These are phyloP conservation scores for Halcyon malimbica DNA, from an alignment of 2,113 vertebrate genomes.

Conservation along the genomic window DNA sequence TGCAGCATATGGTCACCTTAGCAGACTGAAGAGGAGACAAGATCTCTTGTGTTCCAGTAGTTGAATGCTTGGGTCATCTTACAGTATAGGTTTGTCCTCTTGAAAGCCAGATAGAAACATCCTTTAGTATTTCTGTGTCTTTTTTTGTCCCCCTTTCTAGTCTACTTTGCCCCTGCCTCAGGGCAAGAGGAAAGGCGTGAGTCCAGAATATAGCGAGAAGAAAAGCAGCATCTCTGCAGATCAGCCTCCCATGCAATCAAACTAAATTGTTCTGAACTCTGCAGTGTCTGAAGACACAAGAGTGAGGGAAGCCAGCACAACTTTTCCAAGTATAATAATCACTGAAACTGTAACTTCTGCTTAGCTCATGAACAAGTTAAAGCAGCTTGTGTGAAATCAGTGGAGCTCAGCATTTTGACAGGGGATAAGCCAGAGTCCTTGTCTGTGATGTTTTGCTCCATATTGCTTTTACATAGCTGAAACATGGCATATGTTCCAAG, in stretches of 20 bases:
- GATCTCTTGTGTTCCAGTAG: not conserved
- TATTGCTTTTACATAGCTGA: not conserved
- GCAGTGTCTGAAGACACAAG: not conserved
- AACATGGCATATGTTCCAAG: not conserved
- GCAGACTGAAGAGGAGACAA: not conserved
- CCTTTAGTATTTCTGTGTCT: not conserved
- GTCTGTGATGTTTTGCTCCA: not conserved
- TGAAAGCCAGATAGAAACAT: not conserved
- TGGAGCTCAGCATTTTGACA: not conserved
- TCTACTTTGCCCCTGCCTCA: not conserved
- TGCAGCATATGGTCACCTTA: not conserved
- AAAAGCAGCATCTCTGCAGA: not conserved
- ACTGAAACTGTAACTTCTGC: not conserved
- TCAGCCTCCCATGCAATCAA: not conserved
- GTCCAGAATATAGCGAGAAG: not conserved
- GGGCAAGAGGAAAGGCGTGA: not conserved
- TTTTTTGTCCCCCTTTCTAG: not conserved
- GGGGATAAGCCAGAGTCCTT: not conserved
- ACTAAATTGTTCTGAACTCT: not conserved
- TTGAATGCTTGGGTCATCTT: not conserved
- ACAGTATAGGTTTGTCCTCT: not conserved
- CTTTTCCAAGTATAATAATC: not conserved
- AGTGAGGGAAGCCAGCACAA: not conserved
- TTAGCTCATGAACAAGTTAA: not conserved
- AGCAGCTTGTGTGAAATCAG: not conserved